phyloP scores from a whole-genome alignment of 2,797 vertebrate genomes.

The Poecilia gillii region DNA sequence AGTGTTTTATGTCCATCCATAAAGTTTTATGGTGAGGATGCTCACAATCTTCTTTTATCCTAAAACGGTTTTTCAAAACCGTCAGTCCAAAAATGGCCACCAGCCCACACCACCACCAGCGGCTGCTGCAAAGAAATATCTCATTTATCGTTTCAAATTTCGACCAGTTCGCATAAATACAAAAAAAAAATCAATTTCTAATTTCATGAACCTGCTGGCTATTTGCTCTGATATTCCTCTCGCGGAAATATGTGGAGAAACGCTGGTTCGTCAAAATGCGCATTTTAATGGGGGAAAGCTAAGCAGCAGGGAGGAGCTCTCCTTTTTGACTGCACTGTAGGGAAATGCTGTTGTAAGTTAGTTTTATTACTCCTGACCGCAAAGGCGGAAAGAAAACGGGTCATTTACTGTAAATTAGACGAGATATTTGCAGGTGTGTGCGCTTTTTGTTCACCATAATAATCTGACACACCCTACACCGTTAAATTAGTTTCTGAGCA shows the following conservation, averaged over 20 bases:
- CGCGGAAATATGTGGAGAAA: constrained; percentile 65
- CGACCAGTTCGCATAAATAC: constrained; percentile 29
- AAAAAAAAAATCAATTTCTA: constrained; percentile 68
- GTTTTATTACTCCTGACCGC: constrained; percentile 71
- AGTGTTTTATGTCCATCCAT: constrained; percentile 48
- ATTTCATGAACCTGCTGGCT: constrained; percentile 77
- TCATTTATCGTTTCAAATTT: constrained; percentile 70
- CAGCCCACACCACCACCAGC: constrained; percentile 43
- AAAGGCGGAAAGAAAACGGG: constrained; percentile 28
- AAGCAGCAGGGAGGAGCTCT: constrained; percentile 57
- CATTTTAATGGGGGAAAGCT: constrained; percentile 76
- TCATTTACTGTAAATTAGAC: constrained; percentile 18
- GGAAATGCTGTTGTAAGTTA: constrained; percentile 65
- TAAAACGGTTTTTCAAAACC: constrained; percentile 37
- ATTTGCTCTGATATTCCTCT: constrained; percentile 65
- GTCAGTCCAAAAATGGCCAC: constrained; percentile 35
- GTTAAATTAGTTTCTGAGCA: not conserved
- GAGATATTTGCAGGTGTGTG: not conserved
- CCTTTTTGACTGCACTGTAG: constrained; percentile 30
- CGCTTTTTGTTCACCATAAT: constrained; percentile 2
- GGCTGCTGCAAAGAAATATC: constrained; percentile 44
- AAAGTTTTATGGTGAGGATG: constrained; percentile 43
- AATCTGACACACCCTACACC: not conserved
- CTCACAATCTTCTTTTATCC: constrained; percentile 29
- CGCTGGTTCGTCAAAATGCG: constrained; percentile 77